These are phyloP conservation scores for Aspidoscelis tigris DNA, from an alignment of 2,113 vertebrate genomes.

Conservation along the genomic window DNA sequence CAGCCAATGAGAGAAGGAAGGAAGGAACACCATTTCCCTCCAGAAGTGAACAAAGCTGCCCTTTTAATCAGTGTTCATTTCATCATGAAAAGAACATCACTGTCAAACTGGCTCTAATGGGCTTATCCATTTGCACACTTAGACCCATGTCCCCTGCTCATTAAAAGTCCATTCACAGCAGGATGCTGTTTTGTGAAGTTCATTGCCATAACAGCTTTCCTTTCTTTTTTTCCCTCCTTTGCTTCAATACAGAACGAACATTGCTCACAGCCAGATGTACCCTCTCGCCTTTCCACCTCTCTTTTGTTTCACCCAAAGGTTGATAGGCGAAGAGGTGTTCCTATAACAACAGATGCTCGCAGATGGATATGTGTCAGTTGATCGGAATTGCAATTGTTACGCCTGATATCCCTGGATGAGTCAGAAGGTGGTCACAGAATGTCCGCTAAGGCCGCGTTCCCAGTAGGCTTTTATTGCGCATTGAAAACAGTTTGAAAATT, in stretches of 20 bases:
- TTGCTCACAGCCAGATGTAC: background rate
- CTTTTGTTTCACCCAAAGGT: background rate
- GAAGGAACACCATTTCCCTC: background rate
- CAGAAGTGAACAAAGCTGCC: background rate
- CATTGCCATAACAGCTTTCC: background rate
- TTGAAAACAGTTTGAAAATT: too few species aligned
- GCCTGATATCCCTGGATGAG: too few species aligned
- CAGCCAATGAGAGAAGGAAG: background rate
- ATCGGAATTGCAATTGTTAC: too few species aligned
- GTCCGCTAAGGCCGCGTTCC: too few species aligned
- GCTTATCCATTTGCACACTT: background rate
- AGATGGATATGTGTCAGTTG: too few species aligned
- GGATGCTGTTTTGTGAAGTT: background rate
- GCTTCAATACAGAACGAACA: fast-evolving
- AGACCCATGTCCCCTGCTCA: background rate
- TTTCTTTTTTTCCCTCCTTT: background rate
- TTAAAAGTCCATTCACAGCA: background rate
- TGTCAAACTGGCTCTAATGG: conserved; percentile 5
- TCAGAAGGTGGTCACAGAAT: too few species aligned
- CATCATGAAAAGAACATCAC: background rate
- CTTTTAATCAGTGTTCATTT: conserved; percentile 1
- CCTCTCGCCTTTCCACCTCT: background rate
- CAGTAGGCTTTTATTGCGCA: too few species aligned
- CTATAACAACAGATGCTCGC: too few species aligned
- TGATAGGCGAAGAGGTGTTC: too few species aligned